phyloP scores from a whole-genome alignment of 2,797 vertebrate genomes.

The Micromesistius poutassou region DNA sequence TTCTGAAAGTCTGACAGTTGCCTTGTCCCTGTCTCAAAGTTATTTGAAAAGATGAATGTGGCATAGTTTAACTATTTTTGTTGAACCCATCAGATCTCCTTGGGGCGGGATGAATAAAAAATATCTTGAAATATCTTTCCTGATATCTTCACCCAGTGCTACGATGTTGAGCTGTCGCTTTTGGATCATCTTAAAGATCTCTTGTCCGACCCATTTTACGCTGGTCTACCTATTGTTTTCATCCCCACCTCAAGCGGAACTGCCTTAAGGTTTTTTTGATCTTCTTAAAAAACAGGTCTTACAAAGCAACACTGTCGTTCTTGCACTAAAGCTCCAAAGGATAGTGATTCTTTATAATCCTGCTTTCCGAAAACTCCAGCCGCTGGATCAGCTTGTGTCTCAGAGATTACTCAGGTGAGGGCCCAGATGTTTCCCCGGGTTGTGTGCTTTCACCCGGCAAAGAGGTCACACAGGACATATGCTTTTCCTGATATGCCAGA shows the following conservation, averaged over 20 bases:
- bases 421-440: conserved; percentile 44
- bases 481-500: too few species aligned
- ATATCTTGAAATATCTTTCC: too few species aligned
- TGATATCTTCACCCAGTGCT: too few species aligned
- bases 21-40: too few species aligned
- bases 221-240: conserved; percentile 24
- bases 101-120: too few species aligned
- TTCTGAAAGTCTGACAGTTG: too few species aligned
- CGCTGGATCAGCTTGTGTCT: conserved; percentile 64
- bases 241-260: conserved; percentile 37
- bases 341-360: conserved; percentile 28
- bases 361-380: conserved; percentile 45
- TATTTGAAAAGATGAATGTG: too few species aligned
- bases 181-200: conserved; percentile 25
- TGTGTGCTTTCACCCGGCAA: too few species aligned
- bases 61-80: too few species aligned
- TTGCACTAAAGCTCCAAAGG: conserved; percentile 58
- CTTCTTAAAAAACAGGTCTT: conserved; percentile 33
- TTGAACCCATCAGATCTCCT: too few species aligned
- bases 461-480: too few species aligned
- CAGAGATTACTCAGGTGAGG: conserved; percentile 47
- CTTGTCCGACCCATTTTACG: conserved; percentile 15
- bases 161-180: conserved; percentile 41
- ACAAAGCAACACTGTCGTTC: conserved; percentile 45
- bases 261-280: conserved; percentile 44